Evolutionary conservation across 2,113 vertebrate species (phyloP), one percentile per base, ranked within the genome.

Genomic region (Raphicerus campestris): DNA sequence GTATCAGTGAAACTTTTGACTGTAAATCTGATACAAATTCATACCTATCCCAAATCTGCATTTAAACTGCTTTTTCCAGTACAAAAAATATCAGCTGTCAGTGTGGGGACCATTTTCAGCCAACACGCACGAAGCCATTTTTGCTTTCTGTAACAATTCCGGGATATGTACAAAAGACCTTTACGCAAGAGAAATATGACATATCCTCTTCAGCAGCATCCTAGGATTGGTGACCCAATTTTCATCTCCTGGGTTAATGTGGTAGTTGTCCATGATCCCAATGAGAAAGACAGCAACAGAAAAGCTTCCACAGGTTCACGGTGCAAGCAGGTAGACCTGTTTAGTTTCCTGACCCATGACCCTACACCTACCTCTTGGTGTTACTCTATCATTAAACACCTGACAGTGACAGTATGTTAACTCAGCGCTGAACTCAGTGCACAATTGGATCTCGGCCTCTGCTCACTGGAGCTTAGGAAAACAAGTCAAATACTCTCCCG

Each of bases 61-160:
- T 73, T 84, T 47, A 91, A 86, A 55, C 17, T 60, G 28, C 32
- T 87, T 81, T 90, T 70, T 89, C 28, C 16, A 55, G 32, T n/a
- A 87, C 22, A 91, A 93, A 94, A 93, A 94, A 93, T 24, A 24
- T n/a, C 51, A 89, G n/a, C 42, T 35, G 86, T 93, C 85, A 16
- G 73, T 6, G 30, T 47, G 42, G 26, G 11, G 11, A 24, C 89
- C 51, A 39, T 35, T 51, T 60, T 51, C 8, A 60, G n/a, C 49
- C 22, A 17, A 80, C 16, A 77, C 3, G 17, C 7, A 35, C 4
- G 45, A 88, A 75, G 26, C 49, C 45, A 66, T 51, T 39, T 86
- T 83, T 30, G 53, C 35, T 91, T 96, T 75, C 49, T 55, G 1
- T 26, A 82, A 47, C 8, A 51, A 77, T 55, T 91, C 53, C 15